Evolutionary conservation across 2,888 invertebrate genomes (phyloP).

Genomic region (Minunthozetes semirufus): DNA sequence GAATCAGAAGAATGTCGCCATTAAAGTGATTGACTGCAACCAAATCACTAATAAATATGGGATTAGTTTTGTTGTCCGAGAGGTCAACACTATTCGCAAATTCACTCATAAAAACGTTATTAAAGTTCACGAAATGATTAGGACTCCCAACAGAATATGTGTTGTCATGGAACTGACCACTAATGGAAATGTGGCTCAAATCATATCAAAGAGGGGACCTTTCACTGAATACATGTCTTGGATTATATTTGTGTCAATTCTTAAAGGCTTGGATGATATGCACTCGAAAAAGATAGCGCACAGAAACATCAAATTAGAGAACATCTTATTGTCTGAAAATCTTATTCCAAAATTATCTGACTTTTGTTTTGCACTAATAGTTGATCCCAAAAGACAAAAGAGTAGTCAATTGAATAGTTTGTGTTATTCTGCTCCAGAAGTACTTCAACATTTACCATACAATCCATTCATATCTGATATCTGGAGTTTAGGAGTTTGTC

Average conservation of each 20-base stretch:
- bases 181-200: conserved; percentile 49
- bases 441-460: conserved; percentile 27
- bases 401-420: conserved; percentile 30
- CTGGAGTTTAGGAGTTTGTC: conserved; percentile 36
- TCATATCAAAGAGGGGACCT: conserved; percentile 46
- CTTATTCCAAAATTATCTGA: conserved; percentile 68
- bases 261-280: conserved; percentile 27
- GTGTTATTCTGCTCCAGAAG: conserved; percentile 34
- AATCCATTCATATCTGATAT: conserved; percentile 35
- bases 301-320: conserved; percentile 87
- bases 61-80: conserved; percentile 48
- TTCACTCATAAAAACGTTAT: conserved; percentile 48
- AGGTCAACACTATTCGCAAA: conserved; percentile 47
- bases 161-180: conserved; percentile 49
- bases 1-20: neutral
- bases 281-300: conserved; percentile 53
- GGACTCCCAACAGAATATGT: conserved; percentile 44
- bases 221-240: conserved; percentile 9
- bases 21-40: conserved; percentile 32
- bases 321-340: conserved; percentile 80
- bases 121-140: conserved; percentile 46
- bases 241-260: neutral
- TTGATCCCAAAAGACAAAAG: neutral
- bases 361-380: conserved; percentile 12
- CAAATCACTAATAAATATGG: conserved; percentile 29